A percentile compares a stretch with the other conserved stretches of the same genome.
Evolutionary conservation across 2,888 invertebrate species (phyloP).

Genomic region (Acronicta aceris): DNA sequence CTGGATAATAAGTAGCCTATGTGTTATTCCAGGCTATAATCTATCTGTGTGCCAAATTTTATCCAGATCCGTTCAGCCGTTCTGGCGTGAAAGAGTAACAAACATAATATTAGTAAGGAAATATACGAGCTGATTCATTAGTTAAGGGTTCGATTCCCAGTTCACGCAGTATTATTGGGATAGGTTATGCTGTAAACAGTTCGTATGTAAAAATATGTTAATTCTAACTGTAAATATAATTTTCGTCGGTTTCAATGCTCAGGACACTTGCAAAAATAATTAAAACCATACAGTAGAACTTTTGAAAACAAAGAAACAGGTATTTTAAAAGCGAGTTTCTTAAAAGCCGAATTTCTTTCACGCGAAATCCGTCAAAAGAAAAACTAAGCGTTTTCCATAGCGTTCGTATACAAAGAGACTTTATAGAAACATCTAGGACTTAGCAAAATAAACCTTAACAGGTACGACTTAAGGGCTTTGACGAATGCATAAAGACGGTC

Average conservation of each 20-base stretch:
- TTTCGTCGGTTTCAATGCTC: neutral
- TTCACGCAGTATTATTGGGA: too few relatives aligned
- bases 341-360: slow-evolving; percentile 66
- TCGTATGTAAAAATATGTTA: too few relatives aligned
- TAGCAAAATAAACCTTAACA: slow-evolving; percentile 64
- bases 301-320: slow-evolving; percentile 37
- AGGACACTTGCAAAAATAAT: slow-evolving; percentile 45
- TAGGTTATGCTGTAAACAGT: too few relatives aligned
- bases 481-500: slow-evolving; percentile 64
- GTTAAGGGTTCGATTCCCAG: too few relatives aligned
- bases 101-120: too few relatives aligned
- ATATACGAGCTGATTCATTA: too few relatives aligned
- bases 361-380: slow-evolving; percentile 71
- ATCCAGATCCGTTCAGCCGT: too few relatives aligned
- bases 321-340: slow-evolving; percentile 58
- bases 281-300: slow-evolving; percentile 35
- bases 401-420: slow-evolving; percentile 51
- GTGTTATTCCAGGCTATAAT: too few relatives aligned
- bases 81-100: too few relatives aligned
- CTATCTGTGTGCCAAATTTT: too few relatives aligned
- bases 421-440: slow-evolving; percentile 51
- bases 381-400: slow-evolving; percentile 64
- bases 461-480: slow-evolving; percentile 56
- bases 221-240: neutral
- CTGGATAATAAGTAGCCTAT: too few relatives aligned